Base-by-base conservation (phyloP, 1,140 invertebrate species). In the Cheumatopsyche charites region DNA sequence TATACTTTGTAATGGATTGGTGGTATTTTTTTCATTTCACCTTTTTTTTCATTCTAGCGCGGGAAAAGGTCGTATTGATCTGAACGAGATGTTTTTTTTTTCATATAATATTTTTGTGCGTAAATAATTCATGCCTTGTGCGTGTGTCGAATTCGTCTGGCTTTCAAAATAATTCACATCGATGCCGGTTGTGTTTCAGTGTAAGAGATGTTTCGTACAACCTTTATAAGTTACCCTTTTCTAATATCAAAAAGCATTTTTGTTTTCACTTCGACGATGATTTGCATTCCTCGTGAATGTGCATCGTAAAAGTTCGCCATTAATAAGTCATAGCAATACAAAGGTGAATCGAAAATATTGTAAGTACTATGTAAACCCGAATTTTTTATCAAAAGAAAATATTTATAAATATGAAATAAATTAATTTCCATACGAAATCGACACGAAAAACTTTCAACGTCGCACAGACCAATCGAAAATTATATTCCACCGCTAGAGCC, bases 61-160 rank as follows among this genome's bases (percentile, higher is more conserved):
- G n/a, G n/a, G n/a, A 36, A 36, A 36, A 9, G 29, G 3, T 36
- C 45, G 49, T 71, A 74, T 74, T 71, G 73, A 74, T 74, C 65
- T 66, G 62, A 45, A 49, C 45, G 55, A 52, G 61, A 49, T 49
- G 25, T 36, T 29, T 43, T 21, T 61, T 43, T 55, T 70, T 26
- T 36, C 47, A 12, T 13, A 21, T n/a, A n/a, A n/a, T n/a, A n/a
- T n/a, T 36, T 36, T 36, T 36, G 29, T 36, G 9, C 9, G 29
- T 36, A 36, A 29, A 29, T 47, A 42, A 73, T 42, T 61, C 58
- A 69, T 47, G 47, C 68, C 41, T 70, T 15, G 62, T 43, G 36
- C 72, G 29, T 36, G 9, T 36, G 29, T 36, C 9, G 3, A 36
- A 36, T 4, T 36, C 9, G 29, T 36, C 9, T n/a, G n/a, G n/a